phyloP scores from a whole-genome alignment of 2,888 invertebrate genomes.

The Drosophila macrospina region DNA sequence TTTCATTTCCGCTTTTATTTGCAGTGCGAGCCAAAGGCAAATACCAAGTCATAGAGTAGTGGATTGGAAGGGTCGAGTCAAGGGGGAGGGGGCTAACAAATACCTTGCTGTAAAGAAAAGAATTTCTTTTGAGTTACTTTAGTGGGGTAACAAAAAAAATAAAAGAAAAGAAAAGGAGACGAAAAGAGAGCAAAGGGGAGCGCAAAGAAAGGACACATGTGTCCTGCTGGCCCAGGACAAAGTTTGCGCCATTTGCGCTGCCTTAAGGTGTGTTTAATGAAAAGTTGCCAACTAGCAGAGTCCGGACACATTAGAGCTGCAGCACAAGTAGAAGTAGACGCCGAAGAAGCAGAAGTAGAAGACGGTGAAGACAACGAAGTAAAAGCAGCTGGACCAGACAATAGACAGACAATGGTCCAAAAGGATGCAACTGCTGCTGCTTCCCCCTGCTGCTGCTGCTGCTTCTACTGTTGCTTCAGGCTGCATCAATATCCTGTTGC shows the following conservation, averaged over 20 bases:
- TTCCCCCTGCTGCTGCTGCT: slow-evolving; percentile 14
- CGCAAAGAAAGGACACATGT: slow-evolving; percentile 57
- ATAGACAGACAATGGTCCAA: slow-evolving; percentile 66
- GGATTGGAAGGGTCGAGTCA: neutral
- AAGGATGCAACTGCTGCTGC: slow-evolving; percentile 58
- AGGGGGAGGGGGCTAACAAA: slow-evolving; percentile 24
- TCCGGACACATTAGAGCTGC: slow-evolving; percentile 56
- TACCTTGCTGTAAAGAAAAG: slow-evolving; percentile 59
- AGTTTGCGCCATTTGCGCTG: slow-evolving; percentile 71
- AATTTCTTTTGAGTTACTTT: slow-evolving; percentile 74
- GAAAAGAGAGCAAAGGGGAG: neutral
- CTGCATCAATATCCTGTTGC: slow-evolving; percentile 76
- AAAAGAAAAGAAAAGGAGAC: slow-evolving; percentile 10
- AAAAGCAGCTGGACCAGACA: slow-evolving; percentile 36
- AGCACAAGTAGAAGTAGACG: slow-evolving; percentile 14
- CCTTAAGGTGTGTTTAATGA: slow-evolving; percentile 80
- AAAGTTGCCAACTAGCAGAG: slow-evolving; percentile 64
- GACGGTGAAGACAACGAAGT: slow-evolving; percentile 7
- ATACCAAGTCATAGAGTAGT: slow-evolving; percentile 21
- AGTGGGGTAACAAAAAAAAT: slow-evolving; percentile 34
- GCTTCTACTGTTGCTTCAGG: slow-evolving; percentile 40
- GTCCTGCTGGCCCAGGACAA: slow-evolving; percentile 59
- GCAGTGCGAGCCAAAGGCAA: slow-evolving; percentile 58
- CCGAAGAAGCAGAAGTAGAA: slow-evolving; percentile 11
- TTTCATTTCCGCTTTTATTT: slow-evolving; percentile 71